Evolutionary conservation across 2,113 vertebrate species (phyloP).

Genomic region (Cacatua alba): DNA sequence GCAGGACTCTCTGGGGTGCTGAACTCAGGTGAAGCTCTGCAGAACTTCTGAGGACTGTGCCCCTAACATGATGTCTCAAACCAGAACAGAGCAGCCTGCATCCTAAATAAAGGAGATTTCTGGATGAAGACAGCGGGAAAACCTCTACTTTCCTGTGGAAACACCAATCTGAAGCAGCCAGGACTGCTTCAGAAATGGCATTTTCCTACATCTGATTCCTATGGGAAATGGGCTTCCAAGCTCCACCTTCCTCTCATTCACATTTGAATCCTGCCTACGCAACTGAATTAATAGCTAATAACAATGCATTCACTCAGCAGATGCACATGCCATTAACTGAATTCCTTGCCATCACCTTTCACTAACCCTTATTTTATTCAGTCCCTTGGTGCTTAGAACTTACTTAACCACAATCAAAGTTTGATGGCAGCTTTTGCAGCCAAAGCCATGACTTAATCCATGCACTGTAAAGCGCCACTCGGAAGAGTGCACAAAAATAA

Average conservation of each 20-base stretch:
- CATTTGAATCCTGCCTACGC: not conserved
- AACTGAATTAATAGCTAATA: constrained; percentile 18
- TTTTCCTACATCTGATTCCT: not conserved
- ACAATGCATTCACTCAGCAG: not conserved
- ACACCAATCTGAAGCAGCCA: not conserved
- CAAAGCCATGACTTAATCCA: not conserved
- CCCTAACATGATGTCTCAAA: not conserved
- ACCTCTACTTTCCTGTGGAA: not conserved
- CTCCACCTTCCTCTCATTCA: not conserved
- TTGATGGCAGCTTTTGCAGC: not conserved
- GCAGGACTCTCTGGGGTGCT: not conserved
- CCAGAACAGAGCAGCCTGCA: not conserved
- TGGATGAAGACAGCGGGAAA: not conserved
- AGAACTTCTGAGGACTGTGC: not conserved
- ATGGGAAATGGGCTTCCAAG: not conserved
- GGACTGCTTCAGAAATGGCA: not conserved
- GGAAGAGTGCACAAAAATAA: not conserved
- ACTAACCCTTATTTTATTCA: not conserved
- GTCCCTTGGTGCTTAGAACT: not conserved
- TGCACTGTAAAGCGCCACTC: not conserved
- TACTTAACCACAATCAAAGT: not conserved
- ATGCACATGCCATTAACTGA: not conserved
- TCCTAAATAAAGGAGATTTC: not conserved
- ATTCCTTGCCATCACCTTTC: constrained; percentile 2
- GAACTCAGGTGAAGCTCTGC: constrained; percentile 3